These are phyloP conservation scores for Eupsittula cactorum DNA, from an alignment of 2,113 vertebrate species.

Conservation along the genomic window DNA sequence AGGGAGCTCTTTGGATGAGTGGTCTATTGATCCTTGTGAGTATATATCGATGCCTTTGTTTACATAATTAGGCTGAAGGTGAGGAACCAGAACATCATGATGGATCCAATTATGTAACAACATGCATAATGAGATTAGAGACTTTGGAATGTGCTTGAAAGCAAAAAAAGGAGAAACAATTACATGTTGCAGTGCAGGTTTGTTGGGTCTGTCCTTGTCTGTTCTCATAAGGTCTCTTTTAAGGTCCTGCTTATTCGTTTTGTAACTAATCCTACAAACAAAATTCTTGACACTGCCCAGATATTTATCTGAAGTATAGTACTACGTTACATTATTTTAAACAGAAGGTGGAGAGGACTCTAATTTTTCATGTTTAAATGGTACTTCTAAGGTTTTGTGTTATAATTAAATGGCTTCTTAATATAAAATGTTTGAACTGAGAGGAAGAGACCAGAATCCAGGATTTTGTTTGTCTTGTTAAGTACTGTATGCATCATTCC, in stretches of 20 bases:
- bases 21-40: background rate
- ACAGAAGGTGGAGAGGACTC: background rate
- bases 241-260: background rate
- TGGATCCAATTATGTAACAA: slow-evolving; percentile 20
- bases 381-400: background rate
- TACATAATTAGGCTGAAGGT: slow-evolving; percentile 13
- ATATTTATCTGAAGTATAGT: background rate
- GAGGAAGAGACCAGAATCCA: background rate
- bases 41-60: background rate
- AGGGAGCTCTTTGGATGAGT: background rate
- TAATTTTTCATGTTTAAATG: background rate
- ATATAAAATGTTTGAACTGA: background rate
- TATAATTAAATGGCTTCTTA: background rate
- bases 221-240: background rate
- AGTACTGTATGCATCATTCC: background rate
- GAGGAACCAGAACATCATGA: background rate
- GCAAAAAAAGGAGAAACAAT: background rate
- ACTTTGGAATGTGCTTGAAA: slow-evolving; percentile 1
- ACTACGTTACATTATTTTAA: background rate
- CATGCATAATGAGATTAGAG: background rate
- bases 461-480: background rate
- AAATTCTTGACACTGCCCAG: background rate
- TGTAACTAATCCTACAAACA: background rate
- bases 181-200: background rate
- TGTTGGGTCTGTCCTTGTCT: background rate